Conservation (phyloP, 2,113 vertebrate species). For the Hyla sarda region DNA sequence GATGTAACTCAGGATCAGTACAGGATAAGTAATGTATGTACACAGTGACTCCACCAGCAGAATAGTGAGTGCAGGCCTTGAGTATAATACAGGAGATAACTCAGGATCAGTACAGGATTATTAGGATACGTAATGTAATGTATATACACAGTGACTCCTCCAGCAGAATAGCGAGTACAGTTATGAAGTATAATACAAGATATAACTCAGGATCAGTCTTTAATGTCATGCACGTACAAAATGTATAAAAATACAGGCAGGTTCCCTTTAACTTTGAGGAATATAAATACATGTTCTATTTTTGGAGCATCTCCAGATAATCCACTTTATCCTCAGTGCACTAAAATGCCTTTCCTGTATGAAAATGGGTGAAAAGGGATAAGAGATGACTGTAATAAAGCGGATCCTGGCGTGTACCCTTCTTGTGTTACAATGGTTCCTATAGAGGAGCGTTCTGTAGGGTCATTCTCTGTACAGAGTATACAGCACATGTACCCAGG, state of each 20-base stretch:
- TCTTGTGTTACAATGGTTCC: neutral
- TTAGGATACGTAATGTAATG: neutral
- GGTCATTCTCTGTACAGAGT: neutral
- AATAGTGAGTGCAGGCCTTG: neutral
- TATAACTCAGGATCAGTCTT: too few species aligned
- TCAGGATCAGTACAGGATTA: neutral
- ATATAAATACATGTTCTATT: neutral
- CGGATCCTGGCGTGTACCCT: neutral
- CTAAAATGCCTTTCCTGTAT: neutral
- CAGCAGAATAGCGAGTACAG: too few species aligned
- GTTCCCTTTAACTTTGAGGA: neutral
- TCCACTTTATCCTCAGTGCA: neutral
- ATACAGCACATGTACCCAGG: neutral
- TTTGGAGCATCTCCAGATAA: neutral
- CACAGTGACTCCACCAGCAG: neutral
- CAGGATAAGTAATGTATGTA: neutral
- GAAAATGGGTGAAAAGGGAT: neutral
- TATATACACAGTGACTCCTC: neutral
- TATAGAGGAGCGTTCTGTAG: neutral
- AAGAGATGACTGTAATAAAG: neutral
- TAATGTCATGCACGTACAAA: neutral
- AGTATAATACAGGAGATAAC: neutral
- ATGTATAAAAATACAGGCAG: neutral
- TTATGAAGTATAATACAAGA: too few species aligned
- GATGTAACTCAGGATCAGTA: neutral